phyloP scores from a whole-genome alignment of 2,113 vertebrate species.

The Gymnobelideus leadbeateri region DNA sequence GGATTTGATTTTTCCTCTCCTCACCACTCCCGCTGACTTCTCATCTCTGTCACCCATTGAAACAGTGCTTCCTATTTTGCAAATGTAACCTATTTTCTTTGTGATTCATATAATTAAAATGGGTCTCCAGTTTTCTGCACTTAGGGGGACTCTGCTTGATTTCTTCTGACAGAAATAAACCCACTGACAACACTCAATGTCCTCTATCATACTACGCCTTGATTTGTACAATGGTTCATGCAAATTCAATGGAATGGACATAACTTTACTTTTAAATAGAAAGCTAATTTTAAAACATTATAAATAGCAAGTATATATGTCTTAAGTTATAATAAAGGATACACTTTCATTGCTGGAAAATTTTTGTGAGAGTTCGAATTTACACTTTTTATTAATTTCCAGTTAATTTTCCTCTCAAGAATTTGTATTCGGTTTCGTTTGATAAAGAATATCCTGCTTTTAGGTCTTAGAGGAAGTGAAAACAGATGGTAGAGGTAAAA shows the following conservation, averaged over 20 bases:
- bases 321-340: not conserved
- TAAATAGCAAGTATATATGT: not conserved
- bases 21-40: not conserved
- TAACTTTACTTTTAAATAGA: not conserved
- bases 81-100: not conserved
- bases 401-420: not conserved
- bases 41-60: not conserved
- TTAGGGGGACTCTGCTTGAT: not conserved
- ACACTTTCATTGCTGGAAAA: not conserved
- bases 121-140: not conserved
- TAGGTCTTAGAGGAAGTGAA: constrained; percentile 6
- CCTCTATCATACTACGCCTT: not conserved
- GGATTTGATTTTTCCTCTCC: not conserved
- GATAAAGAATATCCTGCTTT: constrained; percentile 2
- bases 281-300: not conserved
- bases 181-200: not conserved
- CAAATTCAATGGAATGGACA: constrained; percentile 5
- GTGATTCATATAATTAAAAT: not conserved
- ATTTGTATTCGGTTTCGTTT: not conserved
- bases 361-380: not conserved
- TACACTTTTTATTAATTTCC: not conserved
- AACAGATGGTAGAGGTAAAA: not conserved
- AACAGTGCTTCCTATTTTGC: not conserved
- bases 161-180: not conserved
- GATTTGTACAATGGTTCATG: not conserved